Base-by-base conservation (phyloP, 2,888 invertebrate genomes). In the Folsomia manolachei region DNA sequence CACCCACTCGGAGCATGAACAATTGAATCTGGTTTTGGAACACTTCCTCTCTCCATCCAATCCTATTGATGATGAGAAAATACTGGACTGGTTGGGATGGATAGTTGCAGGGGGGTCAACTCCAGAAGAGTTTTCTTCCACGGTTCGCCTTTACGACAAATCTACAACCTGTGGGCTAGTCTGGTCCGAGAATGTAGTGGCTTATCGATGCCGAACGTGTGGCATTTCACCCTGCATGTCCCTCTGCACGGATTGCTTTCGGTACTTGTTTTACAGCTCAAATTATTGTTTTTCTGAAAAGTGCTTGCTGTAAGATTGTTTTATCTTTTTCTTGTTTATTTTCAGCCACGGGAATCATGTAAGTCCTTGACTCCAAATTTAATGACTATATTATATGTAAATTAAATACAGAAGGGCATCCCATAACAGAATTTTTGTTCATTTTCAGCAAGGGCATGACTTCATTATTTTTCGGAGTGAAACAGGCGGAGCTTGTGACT, bases 81-180 rank as follows among this genome's bases (percentile, higher is more conserved):
- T 91, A 60, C 91, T 95, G 81, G 95, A 96, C 83, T 86, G 85
- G 85, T 94, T 95, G 94, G 91, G 92, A 82, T 95, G 94, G 94
- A 87, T 97, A 70, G 90, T 97, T 85, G 94, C 96, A 81, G 95
- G 95, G 80, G 96, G 96, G 27, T 87, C 90, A 82, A 94, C 94
- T 60, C 95, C 94, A n/a, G 94, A 95, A 83, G 95, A 95, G 84
- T 97, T 95, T 85, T 90, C 92, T 60, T 90, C 90, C 83, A 92
- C 91, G 85, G 97, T 97, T 76, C 89, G 92, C 78, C 89, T 90
- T 77, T 97, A 94, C 85, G 97, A 97, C 87, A 95, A 94, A 85
- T 94, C 96, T 80, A 94, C 94, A 76, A 96, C 94, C 80, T 99
- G 99, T 86, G 97, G 97, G 14, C 87, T 97, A 63, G 98, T 99